Evolutionary conservation across 2,888 invertebrate genomes (phyloP).

Genomic region (Colletes collaris): DNA sequence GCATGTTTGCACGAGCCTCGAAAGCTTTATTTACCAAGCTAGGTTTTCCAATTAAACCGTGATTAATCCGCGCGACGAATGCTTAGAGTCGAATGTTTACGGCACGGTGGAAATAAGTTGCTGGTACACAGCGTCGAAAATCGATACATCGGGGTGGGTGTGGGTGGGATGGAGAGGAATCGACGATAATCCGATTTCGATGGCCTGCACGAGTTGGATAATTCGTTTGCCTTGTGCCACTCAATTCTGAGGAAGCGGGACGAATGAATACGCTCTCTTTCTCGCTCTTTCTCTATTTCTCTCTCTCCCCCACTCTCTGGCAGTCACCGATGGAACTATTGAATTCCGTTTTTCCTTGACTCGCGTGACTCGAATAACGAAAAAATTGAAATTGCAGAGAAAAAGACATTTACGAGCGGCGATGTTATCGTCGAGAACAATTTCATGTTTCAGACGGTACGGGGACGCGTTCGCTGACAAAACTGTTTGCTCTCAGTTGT

Average conservation of each 20-base stretch:
- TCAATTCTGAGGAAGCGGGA: conserved; percentile 16
- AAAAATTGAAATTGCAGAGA: conserved; percentile 27
- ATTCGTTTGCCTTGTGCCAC: conserved; percentile 56
- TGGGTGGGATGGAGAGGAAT: conserved; percentile 45
- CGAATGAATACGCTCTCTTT: neutral
- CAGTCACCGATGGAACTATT: conserved; percentile 26
- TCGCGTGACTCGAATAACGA: conserved; percentile 48
- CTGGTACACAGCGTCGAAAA: conserved; percentile 47
- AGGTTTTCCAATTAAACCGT: conserved; percentile 73
- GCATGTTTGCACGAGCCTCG: conserved; percentile 44
- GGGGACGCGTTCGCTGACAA: conserved; percentile 3
- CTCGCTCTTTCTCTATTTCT: neutral
- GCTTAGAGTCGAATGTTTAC: conserved; percentile 63
- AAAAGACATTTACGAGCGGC: conserved; percentile 15
- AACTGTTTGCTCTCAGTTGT: conserved; percentile 25
- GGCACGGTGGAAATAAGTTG: conserved; percentile 44
- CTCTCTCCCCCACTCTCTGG: neutral
- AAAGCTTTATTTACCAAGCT: conserved; percentile 63
- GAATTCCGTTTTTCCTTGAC: conserved; percentile 46
- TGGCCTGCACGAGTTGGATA: conserved; percentile 51
- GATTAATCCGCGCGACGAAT: conserved; percentile 68
- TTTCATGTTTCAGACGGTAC: conserved; percentile 7
- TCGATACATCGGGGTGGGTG: conserved; percentile 39
- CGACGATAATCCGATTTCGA: conserved; percentile 64
- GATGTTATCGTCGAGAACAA: conserved; percentile 21